Evolutionary conservation across 2,797 vertebrate genomes (phyloP).

Genomic region (Spizella passerina): DNA sequence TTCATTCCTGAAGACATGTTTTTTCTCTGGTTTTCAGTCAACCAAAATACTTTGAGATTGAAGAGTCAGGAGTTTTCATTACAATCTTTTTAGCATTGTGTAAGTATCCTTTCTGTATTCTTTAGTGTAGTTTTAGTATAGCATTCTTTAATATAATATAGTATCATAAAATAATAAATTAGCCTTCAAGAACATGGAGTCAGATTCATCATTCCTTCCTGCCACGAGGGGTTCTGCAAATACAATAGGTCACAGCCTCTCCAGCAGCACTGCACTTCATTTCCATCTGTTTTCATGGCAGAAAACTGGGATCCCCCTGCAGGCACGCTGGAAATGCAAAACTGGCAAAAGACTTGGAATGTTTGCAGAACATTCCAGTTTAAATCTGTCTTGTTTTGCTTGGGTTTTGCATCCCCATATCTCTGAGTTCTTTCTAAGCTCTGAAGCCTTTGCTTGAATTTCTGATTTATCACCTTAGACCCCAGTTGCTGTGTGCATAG

Average conservation of each 20-base stretch:
- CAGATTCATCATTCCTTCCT: not conserved
- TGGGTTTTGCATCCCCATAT: slow-evolving; percentile 22
- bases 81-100: too few species aligned
- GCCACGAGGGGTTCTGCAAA: not conserved
- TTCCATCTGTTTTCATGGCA: not conserved
- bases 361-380: not conserved
- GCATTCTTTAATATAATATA: not conserved
- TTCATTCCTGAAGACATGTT: too few species aligned
- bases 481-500: slow-evolving; percentile 56
- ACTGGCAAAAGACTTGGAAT: not conserved
- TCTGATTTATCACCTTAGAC: slow-evolving; percentile 72
- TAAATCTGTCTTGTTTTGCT: not conserved
- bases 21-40: too few species aligned
- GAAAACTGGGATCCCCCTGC: not conserved
- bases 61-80: not conserved
- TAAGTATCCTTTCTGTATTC: not conserved
- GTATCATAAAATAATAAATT: not conserved
- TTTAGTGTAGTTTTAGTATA: not conserved
- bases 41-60: too few species aligned
- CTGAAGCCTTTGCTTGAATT: slow-evolving; percentile 59
- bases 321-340: not conserved
- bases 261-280: not conserved
- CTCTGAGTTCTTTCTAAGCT: slow-evolving; percentile 30
- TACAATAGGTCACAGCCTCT: not conserved
- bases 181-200: not conserved